Evolutionary conservation across 2,113 vertebrate genomes (phyloP).

Genomic region (Heteronetta atricapilla): DNA sequence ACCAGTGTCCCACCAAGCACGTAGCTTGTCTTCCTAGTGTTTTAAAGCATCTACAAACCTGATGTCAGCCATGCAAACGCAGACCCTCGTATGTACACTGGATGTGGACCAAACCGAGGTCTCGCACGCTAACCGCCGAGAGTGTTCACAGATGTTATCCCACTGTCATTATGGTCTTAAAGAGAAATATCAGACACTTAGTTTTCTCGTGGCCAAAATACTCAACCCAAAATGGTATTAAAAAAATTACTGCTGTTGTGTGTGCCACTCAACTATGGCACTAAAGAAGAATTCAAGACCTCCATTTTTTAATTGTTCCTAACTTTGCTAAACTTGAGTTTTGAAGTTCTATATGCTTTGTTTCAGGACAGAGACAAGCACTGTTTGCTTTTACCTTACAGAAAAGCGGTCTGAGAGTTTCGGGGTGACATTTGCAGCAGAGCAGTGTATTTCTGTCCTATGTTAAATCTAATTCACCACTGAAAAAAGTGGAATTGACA

Average conservation of each 20-base stretch:
- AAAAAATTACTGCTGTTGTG: neutral
- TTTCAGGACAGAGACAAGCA: neutral
- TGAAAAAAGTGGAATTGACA: slow-evolving; percentile 28
- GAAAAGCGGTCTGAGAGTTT: neutral
- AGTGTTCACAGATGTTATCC: neutral
- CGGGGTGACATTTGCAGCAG: neutral
- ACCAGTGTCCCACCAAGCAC: neutral
- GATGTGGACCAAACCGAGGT: slow-evolving; percentile 32
- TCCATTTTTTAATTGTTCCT: neutral
- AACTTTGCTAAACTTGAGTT: neutral
- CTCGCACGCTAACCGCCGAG: neutral
- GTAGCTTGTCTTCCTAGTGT: neutral
- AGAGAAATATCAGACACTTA: neutral
- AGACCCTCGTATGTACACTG: neutral
- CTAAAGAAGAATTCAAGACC: neutral
- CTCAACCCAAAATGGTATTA: neutral
- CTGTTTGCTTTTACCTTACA: neutral
- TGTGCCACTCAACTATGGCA: neutral
- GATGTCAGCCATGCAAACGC: neutral
- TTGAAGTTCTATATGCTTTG: neutral
- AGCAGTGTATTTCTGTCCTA: neutral
- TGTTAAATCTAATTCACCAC: neutral
- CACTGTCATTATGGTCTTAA: slow-evolving; percentile 22
- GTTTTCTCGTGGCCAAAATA: neutral
- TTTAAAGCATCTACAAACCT: neutral